Percentiles rank a stretch among this genome's conserved stretches.
These are phyloP conservation scores for Meloidogyne hapla DNA, from an alignment of 1,140 invertebrate genomes.

Conservation along the genomic window DNA sequence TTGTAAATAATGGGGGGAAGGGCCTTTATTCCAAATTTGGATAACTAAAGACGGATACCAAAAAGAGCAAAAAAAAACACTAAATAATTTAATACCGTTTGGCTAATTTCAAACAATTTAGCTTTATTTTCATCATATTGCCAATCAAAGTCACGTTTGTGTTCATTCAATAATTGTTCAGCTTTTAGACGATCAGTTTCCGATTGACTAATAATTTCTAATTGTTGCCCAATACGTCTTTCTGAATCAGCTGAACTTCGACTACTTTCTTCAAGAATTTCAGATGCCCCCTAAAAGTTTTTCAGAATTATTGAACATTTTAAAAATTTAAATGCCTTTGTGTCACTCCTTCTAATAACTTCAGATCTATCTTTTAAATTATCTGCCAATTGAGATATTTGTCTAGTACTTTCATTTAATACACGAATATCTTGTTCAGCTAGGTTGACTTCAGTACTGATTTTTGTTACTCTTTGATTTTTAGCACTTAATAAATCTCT, in stretches of 20 bases:
- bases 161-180: constrained; percentile 53
- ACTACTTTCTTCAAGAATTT: constrained; percentile 54
- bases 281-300: constrained; percentile 56
- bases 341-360: constrained; percentile 56
- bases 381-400: constrained; percentile 46
- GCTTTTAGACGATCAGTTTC: constrained; percentile 45
- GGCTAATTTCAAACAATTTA: constrained; percentile 47
- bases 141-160: constrained; percentile 57
- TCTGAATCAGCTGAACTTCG: constrained; percentile 46
- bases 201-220: constrained; percentile 40
- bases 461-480: constrained; percentile 46
- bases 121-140: constrained; percentile 60
- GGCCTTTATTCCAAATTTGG: too few species aligned
- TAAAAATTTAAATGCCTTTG: constrained; percentile 40
- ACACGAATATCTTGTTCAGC: constrained; percentile 43
- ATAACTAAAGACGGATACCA: too few species aligned
- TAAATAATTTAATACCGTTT: constrained; percentile 26
- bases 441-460: constrained; percentile 50
- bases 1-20: too few species aligned
- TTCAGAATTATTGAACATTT: constrained; percentile 1
- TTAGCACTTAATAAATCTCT: constrained; percentile 43
- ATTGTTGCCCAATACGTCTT: constrained; percentile 29
- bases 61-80: too few species aligned
- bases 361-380: constrained; percentile 52
- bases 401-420: constrained; percentile 46